Conservation (phyloP, 1,140 invertebrate species). For the Atta cephalotes region DNA sequence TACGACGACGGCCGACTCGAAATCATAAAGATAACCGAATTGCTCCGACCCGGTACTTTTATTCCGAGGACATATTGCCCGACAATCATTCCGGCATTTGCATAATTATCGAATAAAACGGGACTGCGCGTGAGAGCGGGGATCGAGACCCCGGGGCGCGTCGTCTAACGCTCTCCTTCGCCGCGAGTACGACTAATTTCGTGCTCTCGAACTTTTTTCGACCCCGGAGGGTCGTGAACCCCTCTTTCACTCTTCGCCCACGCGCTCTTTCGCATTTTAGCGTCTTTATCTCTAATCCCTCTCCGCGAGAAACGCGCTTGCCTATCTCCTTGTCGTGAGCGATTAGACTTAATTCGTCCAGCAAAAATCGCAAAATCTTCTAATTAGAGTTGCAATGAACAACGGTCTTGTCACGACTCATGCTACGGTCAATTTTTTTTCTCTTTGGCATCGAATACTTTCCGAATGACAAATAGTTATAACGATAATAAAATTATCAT, state of each 20-base stretch:
- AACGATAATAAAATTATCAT: neutral
- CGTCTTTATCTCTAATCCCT: neutral
- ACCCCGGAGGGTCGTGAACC: slow-evolving; percentile 60
- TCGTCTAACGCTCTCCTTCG: slow-evolving; percentile 56
- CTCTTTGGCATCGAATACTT: neutral
- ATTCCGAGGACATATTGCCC: slow-evolving; percentile 85
- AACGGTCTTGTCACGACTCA: slow-evolving; percentile 61
- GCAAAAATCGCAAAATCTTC: slow-evolving; percentile 75
- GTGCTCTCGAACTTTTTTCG: slow-evolving; percentile 75
- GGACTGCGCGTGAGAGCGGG: slow-evolving; percentile 55
- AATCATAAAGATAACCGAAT: slow-evolving; percentile 86
- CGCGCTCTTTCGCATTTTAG: neutral
- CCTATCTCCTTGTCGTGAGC: slow-evolving; percentile 53
- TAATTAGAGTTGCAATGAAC: slow-evolving; percentile 82
- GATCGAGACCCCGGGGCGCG: slow-evolving; percentile 42
- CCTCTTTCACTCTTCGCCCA: neutral
- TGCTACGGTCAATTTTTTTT: neutral
- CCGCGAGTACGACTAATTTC: slow-evolving; percentile 80
- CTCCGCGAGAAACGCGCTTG: slow-evolving; percentile 29
- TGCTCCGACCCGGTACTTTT: slow-evolving; percentile 80
- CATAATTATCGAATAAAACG: slow-evolving; percentile 86
- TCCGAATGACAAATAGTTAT: neutral
- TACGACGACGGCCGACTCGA: slow-evolving; percentile 62
- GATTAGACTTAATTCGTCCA: slow-evolving; percentile 79
- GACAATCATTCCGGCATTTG: slow-evolving; percentile 86